Conservation (phyloP, 2,888 invertebrate genomes). For the Cephus sareptanus region DNA sequence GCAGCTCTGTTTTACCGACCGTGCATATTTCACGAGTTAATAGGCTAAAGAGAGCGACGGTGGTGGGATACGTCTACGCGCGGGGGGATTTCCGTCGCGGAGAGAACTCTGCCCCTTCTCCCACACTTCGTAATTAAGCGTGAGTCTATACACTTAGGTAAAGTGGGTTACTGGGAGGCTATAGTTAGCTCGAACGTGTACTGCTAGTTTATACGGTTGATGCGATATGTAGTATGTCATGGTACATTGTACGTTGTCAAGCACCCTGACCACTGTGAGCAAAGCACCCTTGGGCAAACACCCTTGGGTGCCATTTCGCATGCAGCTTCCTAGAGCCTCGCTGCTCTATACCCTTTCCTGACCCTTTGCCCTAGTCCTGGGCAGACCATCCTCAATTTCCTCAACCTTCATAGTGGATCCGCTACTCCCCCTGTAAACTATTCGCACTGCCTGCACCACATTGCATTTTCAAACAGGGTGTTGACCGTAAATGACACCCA, state of each 20-base stretch:
- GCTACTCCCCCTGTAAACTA: not conserved
- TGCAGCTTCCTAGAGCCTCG: not conserved
- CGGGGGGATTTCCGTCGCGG: constrained; percentile 20
- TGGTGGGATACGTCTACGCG: constrained; percentile 8
- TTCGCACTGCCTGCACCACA: not conserved
- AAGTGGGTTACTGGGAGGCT: constrained; percentile 42
- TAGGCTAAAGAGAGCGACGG: not conserved
- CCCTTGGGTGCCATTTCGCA: not conserved
- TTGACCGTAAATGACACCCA: not conserved
- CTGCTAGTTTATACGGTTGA: not conserved
- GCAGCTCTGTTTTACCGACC: not conserved
- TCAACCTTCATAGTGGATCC: not conserved
- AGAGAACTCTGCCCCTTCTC: constrained; percentile 32
- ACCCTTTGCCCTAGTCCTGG: not conserved
- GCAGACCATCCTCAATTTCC: not conserved
- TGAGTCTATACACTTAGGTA: constrained; percentile 45
- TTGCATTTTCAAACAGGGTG: not conserved
- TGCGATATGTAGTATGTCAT: not conserved
- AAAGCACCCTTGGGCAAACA: not conserved
- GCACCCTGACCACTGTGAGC: not conserved
- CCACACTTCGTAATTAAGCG: constrained; percentile 50
- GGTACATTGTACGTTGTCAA: not conserved
- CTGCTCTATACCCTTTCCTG: not conserved
- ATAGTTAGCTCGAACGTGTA: constrained; percentile 3
- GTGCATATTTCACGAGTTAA: not conserved